These are phyloP conservation scores for Sander lucioperca DNA, from an alignment of 2,113 vertebrate genomes.

Conservation along the genomic window DNA sequence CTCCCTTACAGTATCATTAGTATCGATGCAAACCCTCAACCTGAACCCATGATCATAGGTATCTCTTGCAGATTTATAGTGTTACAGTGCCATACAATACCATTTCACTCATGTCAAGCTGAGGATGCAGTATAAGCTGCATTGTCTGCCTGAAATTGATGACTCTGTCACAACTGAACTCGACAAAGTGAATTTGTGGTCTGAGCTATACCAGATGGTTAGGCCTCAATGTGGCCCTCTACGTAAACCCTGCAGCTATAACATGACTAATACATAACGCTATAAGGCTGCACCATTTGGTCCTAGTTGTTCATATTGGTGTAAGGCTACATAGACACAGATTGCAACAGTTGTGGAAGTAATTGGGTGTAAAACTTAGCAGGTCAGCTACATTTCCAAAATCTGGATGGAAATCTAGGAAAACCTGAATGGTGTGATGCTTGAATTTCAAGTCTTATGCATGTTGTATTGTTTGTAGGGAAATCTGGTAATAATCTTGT, in stretches of 20 bases:
- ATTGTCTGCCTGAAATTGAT: constrained; percentile 54
- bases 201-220: constrained; percentile 79
- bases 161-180: constrained; percentile 48
- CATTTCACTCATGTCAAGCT: not conserved
- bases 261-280: constrained; percentile 80
- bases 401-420: not conserved
- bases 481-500: not conserved
- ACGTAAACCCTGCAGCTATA: constrained; percentile 72
- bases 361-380: not conserved
- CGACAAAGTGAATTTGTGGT: constrained; percentile 63
- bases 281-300: constrained; percentile 72
- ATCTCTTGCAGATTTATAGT: not conserved
- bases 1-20: not conserved
- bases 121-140: constrained; percentile 18
- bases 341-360: constrained; percentile 11
- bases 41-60: not conserved
- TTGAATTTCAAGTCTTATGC: not conserved
- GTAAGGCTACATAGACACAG: constrained; percentile 14
- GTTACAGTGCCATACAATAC: not conserved
- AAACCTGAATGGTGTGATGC: not conserved
- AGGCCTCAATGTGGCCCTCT: constrained; percentile 74
- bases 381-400: constrained; percentile 1
- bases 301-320: constrained; percentile 40
- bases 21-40: not conserved
- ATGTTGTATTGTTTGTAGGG: not conserved